Evolutionary conservation across 2,113 vertebrate genomes (phyloP), one percentile per base, ranked within the genome.

Genomic region (Melanocharis versteri): DNA sequence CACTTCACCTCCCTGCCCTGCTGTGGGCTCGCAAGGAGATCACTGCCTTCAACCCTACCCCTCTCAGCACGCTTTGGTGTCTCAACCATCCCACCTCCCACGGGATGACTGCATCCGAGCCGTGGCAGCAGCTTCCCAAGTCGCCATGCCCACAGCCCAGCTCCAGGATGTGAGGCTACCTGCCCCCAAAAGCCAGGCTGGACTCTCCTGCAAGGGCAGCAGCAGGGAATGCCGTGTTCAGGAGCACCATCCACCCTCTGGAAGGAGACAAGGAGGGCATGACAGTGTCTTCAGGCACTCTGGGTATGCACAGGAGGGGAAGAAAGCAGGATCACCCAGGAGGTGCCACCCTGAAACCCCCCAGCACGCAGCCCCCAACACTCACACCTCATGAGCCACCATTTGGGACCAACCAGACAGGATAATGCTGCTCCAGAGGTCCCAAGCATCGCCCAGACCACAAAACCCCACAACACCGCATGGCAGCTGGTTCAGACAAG

Each of bases 401-500:
- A 33, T 51, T 13, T 47, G 70, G 83, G 75, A 93, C 48, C 66
- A 86, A 60, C 3, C 16, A 75, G 35, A 31, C 30, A 66, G 60
- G 23, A 82, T 1, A 14, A 10, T 35, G 69, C 42, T 82, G n/a
- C 51, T 87, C 61, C 42, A 54, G 22, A 51, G 27, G 75, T 72
- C 40, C 57, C 39, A 42, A 54, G 73, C 61, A 58, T 35, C 0
- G 0, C 33, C 24, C 44, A 79, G 21, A 75, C 30, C 65, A 48
- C 1, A 1, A 69, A 44, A 89, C 6, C 50, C 1, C 0, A 61
- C 1, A 0, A 57, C 2, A 3, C 1, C 11, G 30, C 44, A 50
- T 0, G 17, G 73, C 78, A 90, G 70, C 35, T 22, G 4, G n/a
- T 68, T 90, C 70, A 64, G 70, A 56, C 37, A 47, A 69, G 71